These are phyloP conservation scores for Heteromurus nitidus DNA, from an alignment of 2,888 invertebrate species.

Conservation along the genomic window DNA sequence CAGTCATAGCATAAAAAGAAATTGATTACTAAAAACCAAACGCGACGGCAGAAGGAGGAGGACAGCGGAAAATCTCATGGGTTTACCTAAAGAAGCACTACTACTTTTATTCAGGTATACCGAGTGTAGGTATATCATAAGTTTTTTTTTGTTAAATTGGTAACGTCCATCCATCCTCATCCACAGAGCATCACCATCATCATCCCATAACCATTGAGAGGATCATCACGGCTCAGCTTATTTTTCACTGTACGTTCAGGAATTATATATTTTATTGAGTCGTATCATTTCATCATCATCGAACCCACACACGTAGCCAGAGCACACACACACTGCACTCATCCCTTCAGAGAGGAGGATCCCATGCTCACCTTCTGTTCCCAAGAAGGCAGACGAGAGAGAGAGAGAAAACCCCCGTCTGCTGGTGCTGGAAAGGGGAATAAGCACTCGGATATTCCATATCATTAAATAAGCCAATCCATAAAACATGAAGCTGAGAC, in stretches of 20 bases:
- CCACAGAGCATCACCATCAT: background rate
- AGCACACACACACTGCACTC: constrained; percentile 9
- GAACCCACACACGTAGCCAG: constrained; percentile 6
- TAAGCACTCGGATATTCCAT: constrained; percentile 35
- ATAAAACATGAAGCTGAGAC: constrained; percentile 60
- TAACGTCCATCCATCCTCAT: background rate
- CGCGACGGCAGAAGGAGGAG: background rate
- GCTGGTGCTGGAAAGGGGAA: background rate
- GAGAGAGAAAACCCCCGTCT: background rate
- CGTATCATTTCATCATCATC: constrained; percentile 27
- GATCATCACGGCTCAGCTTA: constrained; percentile 2
- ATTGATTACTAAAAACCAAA: constrained; percentile 13
- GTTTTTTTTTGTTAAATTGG: background rate
- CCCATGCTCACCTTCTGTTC: background rate
- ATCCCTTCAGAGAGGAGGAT: background rate
- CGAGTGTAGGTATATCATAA: background rate
- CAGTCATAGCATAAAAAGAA: background rate
- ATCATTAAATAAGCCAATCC: constrained; percentile 62
- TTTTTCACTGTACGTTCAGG: background rate
- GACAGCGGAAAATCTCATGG: background rate
- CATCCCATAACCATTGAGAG: background rate
- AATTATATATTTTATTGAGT: constrained; percentile 32
- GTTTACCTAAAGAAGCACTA: background rate
- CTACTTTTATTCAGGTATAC: background rate
- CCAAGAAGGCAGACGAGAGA: too few relatives aligned